Base-by-base conservation (phyloP, 2,888 invertebrate genomes). In the Baccha elongata region DNA sequence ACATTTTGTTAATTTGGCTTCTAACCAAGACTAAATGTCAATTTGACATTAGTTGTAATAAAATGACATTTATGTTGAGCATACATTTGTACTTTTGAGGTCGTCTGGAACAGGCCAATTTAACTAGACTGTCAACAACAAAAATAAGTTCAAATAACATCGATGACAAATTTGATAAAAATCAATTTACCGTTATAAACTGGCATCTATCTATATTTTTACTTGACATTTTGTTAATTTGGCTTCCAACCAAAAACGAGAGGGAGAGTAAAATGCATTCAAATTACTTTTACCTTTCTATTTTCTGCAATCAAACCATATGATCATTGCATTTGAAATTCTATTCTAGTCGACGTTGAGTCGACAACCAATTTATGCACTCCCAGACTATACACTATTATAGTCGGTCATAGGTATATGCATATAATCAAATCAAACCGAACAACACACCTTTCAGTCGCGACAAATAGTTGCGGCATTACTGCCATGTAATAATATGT, bases 381-480 rank as follows among this genome's bases (percentile, higher is more conserved):
- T 60, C 50, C 65, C 64, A 71, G 69, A n/a, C n/a, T 62, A 68
- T 74, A 68, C 64, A 46, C 40, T 50, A 35, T 29, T 40, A 23
- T 13, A 2, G 58, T 40, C 11, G 50, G 50, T 26, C 48, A 58
- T 60, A 48, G 13, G 17, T 26, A 42, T 17, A 32, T 50, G 68
- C 7, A 23, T 48, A 44, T 42, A 44, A 46, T 42, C 58, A 55
- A 65, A 69, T 64, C 75, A 64, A 65, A 75, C 48, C 21, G 48
- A 69, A 75, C 64, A 80, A 71, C 71, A 81, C 81, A 81, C 81
- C 75, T 81, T 71, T 71, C 2, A 73, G 83, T 83, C 72, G 83
- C 83, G 83, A 83, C 83, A 78, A 83, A 68, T 78, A 78, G 83
- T 78, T 83, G 58, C 50, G 76, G 76, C 76, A 83, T 83, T 81